Percentiles rank a stretch among this genome's conserved stretches.
phyloP scores from a whole-genome alignment of 2,888 invertebrate genomes.

The Euzetes globulus region DNA sequence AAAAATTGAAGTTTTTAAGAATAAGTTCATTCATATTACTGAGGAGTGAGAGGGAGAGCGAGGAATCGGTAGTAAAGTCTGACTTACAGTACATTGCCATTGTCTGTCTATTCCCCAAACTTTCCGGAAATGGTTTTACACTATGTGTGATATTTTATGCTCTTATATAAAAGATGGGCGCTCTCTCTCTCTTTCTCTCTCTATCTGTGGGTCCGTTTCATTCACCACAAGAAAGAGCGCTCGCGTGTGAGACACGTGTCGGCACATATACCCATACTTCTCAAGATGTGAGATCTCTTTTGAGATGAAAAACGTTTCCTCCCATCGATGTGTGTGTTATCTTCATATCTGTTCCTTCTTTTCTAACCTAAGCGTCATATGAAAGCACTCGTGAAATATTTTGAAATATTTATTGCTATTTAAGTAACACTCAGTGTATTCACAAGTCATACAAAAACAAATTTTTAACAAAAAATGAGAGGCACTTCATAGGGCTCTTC shows the following conservation, averaged over 20 bases:
- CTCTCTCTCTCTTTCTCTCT: not conserved
- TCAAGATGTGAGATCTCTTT: not conserved
- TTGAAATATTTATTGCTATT: slow-evolving; percentile 17
- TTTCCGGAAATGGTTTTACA: not conserved
- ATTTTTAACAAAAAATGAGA: not conserved
- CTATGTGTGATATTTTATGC: not conserved
- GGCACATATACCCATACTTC: not conserved
- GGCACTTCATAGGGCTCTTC: not conserved
- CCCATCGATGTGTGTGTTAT: not conserved
- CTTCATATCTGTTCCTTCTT: not conserved
- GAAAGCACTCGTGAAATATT: slow-evolving; percentile 12
- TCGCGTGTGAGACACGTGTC: slow-evolving; percentile 25
- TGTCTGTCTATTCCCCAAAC: not conserved
- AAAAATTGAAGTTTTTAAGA: no score
- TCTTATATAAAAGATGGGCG: not conserved
- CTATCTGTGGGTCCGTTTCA: not conserved
- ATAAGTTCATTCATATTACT: no score
- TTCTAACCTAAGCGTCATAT: not conserved
- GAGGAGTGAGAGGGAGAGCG: not conserved
- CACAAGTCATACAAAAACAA: not conserved
- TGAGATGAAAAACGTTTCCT: slow-evolving; percentile 11
- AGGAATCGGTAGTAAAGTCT: not conserved
- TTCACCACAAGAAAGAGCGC: not conserved
- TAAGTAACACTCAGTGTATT: slow-evolving; percentile 7
- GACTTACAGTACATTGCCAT: no score